Evolutionary conservation across 2,888 invertebrate species (phyloP), one percentile per base, ranked within the genome.

Genomic region (Agrochola lota): DNA sequence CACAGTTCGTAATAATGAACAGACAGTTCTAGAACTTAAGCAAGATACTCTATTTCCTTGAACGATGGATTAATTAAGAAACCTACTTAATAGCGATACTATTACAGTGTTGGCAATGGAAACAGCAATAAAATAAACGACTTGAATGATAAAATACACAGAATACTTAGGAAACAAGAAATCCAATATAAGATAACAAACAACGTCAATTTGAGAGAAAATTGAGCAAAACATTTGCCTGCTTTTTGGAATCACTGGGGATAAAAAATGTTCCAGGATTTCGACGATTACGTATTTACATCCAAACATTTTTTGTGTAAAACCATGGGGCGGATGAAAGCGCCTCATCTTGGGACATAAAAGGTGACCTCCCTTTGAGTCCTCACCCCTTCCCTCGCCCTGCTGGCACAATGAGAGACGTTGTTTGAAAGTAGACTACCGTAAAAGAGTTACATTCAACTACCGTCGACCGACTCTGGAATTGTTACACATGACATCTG

Each of bases 281-380:
- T 66, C 49, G 7, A 57, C 76, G 71, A 72, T 84, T 84, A 75
- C 64, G 52, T 72, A 72, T 81, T 85, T 81, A 85, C 12, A 70
- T 73, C n/a, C 9, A 71, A 83, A 81, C 9, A 72, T 78, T 75
- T n/a, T 78, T 85, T 78, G 75, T 67, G 73, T 78, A 70, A 77
- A 78, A 72, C 74, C 57, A 83, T 62, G 77, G 63, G 55, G 71
- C 71, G 80, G 72, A 77, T 84, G 78, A 83, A 85, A 78, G 72
- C 43, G 76, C 64, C 77, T 78, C 88, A 78, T 85, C 87, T 86
- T 77, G 86, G 83, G 77, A 89, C 87, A 92, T 91, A 91, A 94
- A 94, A 91, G 92, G 91, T 91, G 92, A 92, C 92, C 92, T 90
- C 91, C 79, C 93, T 92, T 93, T 92, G 91, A 89, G 73, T 43